Evolutionary conservation across 1,140 invertebrate genomes (phyloP), one percentile per base, ranked within the genome.

Genomic region (Dreissena polymorpha): DNA sequence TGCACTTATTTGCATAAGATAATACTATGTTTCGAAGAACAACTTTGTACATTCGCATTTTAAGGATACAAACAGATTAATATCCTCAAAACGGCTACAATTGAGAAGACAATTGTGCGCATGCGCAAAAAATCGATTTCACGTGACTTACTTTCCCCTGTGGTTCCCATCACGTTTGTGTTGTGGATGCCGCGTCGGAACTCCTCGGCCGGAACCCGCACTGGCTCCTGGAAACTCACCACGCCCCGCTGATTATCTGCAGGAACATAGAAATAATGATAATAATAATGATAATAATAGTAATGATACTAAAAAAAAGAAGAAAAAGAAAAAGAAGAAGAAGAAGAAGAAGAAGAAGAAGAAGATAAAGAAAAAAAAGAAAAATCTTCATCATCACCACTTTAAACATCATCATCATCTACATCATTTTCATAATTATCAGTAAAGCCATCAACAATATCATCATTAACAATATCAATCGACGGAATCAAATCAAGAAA

Each of bases 81-180:
- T 21, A 39, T 39, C 39, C 39, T 39, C 2, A 39, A 39, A 39
- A 39, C 39, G 39, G 39, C 3, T 8, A 39, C 39, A 39, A 39
- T 5, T 39, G 39, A 39, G 39, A 39, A 39, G 39, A 39, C 39
- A 39, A 39, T 2, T 5, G 39, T 39, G 8, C 39, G 39, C 39
- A 39, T 39, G 39, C 39, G n/a, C n/a, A n/a, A n/a, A 39, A 39
- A 5, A 8, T 2, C 8, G 2, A 2, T 39, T 2, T 39, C 39
- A 39, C 39, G 16, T 23, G 14, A 80, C 79, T 65, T 82, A 82
- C 79, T 64, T 67, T 65, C 72, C 55, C 69, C 60, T 2, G 79
- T 68, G 18, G 79, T 82, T 10, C 79, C 79, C 6, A 82, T 51
- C 10, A 82, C 79, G 39, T 82, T 82, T 21, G 79, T 82, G 60